Conservation (phyloP, 1,140 invertebrate genomes). For the Heliothis virescens region DNA sequence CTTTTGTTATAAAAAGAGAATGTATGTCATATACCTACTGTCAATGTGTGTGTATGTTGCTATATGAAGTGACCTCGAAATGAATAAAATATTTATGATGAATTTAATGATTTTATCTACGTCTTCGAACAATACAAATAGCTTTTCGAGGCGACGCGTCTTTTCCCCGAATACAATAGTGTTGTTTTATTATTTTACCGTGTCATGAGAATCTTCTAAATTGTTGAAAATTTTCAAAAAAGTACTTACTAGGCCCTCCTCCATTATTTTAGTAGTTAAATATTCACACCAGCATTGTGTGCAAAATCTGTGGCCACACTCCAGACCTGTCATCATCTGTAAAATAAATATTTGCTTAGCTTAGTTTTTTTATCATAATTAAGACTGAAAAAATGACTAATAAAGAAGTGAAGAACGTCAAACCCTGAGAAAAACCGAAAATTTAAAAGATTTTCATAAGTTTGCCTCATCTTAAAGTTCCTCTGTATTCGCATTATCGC, state of each 20-base stretch:
- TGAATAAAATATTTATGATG: conserved; percentile 3
- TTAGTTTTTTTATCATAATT: neutral
- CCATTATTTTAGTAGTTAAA: conserved; percentile 99
- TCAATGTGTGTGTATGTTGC: neutral
- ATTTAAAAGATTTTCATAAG: no score
- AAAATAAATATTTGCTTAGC: conserved; percentile 75
- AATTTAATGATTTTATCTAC: conserved; percentile 8
- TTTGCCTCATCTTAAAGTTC: neutral
- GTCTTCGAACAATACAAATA: neutral
- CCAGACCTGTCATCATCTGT: conserved; percentile 97
- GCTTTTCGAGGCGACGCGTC: neutral
- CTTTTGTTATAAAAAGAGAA: conserved; percentile 4
- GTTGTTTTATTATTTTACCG: no score
- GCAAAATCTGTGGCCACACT: conserved; percentile 99
- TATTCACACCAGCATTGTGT: conserved; percentile 98
- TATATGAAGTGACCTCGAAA: neutral
- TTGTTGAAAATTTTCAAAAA: neutral
- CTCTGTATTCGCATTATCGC: neutral
- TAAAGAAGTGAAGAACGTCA: no score
- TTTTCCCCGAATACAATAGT: no score
- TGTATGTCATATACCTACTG: neutral
- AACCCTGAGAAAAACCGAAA: no score
- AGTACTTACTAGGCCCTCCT: conserved; percentile 93
- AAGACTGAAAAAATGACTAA: no score
- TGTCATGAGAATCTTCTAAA: neutral